phyloP scores from a whole-genome alignment of 2,888 invertebrate species.

The Drosophila algonquin region DNA sequence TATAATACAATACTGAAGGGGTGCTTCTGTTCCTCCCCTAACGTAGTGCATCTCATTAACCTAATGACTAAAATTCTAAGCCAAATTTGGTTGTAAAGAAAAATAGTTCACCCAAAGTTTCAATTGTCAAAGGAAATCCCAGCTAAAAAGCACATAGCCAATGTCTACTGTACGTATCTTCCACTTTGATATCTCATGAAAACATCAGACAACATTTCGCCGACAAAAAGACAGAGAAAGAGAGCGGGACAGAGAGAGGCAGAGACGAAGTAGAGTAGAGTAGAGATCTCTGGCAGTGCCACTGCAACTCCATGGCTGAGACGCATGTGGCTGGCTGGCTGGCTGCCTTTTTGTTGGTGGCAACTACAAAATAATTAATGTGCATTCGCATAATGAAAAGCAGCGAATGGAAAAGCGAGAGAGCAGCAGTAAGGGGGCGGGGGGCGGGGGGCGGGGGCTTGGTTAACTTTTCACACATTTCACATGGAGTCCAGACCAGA shows the following conservation, averaged over 20 bases:
- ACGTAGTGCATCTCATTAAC: conserved; percentile 13
- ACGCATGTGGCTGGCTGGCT: conserved; percentile 17
- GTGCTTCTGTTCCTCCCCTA: conserved; percentile 2
- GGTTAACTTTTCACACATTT: conserved; percentile 77
- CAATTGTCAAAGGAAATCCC: conserved; percentile 40
- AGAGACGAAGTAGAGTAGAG: background rate
- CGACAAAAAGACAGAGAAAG: conserved; percentile 20
- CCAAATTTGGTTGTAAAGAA: conserved; percentile 17
- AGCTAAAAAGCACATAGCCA: conserved; percentile 24
- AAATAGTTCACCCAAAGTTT: conserved; percentile 24
- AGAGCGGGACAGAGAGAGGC: conserved; percentile 13
- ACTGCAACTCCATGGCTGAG: background rate
- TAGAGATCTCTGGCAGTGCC: background rate
- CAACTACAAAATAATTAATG: conserved; percentile 74
- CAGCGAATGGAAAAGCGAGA: conserved; percentile 43
- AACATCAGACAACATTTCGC: conserved; percentile 40
- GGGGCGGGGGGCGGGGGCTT: conserved; percentile 30
- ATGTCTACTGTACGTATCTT: conserved; percentile 25
- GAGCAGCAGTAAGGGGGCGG: conserved; percentile 18
- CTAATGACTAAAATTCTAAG: conserved; percentile 36
- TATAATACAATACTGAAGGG: background rate
- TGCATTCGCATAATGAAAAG: conserved; percentile 76
- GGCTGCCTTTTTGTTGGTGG: conserved; percentile 43
- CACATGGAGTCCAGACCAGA: conserved; percentile 45
- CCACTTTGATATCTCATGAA: conserved; percentile 31